Evolutionary conservation across 2,888 invertebrate genomes (phyloP).

Genomic region (Sesia apiformis): DNA sequence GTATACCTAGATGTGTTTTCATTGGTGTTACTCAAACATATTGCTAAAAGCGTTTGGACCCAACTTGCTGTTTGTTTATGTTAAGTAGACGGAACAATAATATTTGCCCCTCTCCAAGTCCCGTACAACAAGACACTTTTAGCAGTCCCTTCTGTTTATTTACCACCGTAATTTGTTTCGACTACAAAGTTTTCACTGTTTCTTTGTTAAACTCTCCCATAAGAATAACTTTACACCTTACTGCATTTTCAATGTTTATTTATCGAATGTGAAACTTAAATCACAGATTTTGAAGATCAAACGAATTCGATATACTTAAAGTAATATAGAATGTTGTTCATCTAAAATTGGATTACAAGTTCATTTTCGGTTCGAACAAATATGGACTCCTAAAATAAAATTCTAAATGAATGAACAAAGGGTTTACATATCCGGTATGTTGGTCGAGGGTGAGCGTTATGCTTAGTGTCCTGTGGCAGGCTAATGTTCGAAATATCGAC

Average conservation of each 20-base stretch:
- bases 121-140: not conserved
- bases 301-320: too few species aligned
- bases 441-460: constrained; percentile 12
- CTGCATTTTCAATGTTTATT: too few species aligned
- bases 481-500: constrained; percentile 69
- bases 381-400: too few species aligned
- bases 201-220: not conserved
- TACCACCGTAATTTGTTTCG: not conserved
- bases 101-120: not conserved
- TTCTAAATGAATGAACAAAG: constrained; percentile 11
- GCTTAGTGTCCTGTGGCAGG: constrained; percentile 47
- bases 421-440: constrained; percentile 14
- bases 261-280: too few species aligned
- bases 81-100: not conserved
- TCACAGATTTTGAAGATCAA: too few species aligned
- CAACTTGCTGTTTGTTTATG: not conserved
- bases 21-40: too few species aligned
- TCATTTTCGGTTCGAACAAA: too few species aligned
- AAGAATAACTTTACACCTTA: not conserved
- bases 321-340: too few species aligned
- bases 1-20: too few species aligned
- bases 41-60: too few species aligned
- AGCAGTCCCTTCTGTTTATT: not conserved
- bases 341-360: too few species aligned
- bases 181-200: not conserved